phyloP scores from a whole-genome alignment of 2,888 invertebrate species.

The Ferdinandea cuprea region DNA sequence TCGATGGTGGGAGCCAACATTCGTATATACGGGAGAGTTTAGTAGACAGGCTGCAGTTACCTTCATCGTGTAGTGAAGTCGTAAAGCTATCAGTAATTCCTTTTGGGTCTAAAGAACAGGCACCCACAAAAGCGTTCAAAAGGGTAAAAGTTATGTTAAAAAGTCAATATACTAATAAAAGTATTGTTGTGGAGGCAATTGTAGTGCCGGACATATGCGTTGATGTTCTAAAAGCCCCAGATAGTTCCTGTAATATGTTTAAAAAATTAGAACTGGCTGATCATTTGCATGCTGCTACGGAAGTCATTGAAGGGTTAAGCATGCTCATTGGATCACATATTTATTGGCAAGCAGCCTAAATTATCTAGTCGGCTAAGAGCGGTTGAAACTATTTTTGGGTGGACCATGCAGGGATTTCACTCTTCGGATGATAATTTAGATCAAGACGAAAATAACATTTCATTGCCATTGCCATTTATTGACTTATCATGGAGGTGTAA shows the following conservation, averaged over 20 bases:
- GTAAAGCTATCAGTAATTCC: conserved; percentile 1
- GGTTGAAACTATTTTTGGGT: conserved; percentile 22
- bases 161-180: conserved; percentile 5
- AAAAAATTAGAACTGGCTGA: conserved; percentile 11
- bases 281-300: background rate
- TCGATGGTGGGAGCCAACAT: conserved; percentile 13
- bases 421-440: background rate
- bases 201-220: background rate
- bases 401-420: conserved; percentile 12
- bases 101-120: conserved; percentile 1
- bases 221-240: background rate
- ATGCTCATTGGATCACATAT: conserved; percentile 16
- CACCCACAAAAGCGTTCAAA: background rate
- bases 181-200: background rate
- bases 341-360: conserved; percentile 16
- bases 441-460: background rate
- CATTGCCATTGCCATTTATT: too few species aligned
- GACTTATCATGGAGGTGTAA: too few species aligned
- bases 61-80: background rate
- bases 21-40: conserved; percentile 5
- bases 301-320: conserved; percentile 4
- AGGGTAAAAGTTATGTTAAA: background rate
- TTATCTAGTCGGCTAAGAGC: background rate
- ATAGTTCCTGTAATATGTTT: background rate
- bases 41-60: background rate